Conservation (phyloP, 2,888 invertebrate genomes). For the Napeogenes sylphis region DNA sequence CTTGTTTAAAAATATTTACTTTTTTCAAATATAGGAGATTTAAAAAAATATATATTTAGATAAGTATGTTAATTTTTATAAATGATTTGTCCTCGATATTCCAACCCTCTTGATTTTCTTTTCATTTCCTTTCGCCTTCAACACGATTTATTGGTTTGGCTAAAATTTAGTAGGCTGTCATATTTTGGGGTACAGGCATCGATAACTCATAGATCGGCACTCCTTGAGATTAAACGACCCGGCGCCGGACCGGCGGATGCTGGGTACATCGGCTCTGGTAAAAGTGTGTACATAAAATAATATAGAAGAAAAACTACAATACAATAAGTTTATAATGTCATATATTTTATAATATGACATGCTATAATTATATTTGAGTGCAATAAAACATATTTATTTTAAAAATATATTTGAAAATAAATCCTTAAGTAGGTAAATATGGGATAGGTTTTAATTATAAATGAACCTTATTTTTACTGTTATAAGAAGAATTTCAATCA, state of each 20-base stretch:
- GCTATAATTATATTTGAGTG: no score
- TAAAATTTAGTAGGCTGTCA: conserved; percentile 9
- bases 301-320: neutral
- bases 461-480: no score
- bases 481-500: no score
- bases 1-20: neutral
- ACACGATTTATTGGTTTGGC: conserved; percentile 1
- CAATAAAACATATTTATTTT: no score
- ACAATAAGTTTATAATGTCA: neutral
- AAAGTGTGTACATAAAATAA: neutral
- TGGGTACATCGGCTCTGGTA: conserved; percentile 1
- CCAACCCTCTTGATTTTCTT: neutral
- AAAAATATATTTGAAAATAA: no score
- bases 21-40: no score
- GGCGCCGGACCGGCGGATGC: conserved; percentile 25
- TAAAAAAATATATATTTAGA: no score
- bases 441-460: no score
- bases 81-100: neutral
- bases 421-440: no score
- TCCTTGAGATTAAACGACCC: conserved; percentile 27
- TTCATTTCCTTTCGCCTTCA: neutral
- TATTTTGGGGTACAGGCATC: conserved; percentile 17
- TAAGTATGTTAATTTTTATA: neutral
- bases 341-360: no score
- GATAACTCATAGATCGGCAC: conserved; percentile 22